phyloP scores from a whole-genome alignment of 2,797 vertebrate genomes.

The Tympanoctomys barrerae region DNA sequence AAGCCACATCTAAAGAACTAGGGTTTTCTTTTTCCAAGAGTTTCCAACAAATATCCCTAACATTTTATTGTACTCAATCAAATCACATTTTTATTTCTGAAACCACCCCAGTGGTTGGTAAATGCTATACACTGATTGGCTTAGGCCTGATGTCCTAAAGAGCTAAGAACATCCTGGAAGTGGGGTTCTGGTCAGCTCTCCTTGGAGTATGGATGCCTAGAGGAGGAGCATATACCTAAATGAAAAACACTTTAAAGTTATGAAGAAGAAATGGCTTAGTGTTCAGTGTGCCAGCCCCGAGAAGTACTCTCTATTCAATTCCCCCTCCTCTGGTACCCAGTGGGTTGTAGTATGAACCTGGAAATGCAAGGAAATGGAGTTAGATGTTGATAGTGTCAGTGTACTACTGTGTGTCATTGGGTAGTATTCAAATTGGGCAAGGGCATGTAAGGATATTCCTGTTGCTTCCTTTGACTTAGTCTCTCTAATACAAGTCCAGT shows the following conservation, averaged over 20 bases:
- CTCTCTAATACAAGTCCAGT: not conserved
- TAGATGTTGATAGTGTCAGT: not conserved
- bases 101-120: not conserved
- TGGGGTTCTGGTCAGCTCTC: not conserved
- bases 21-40: constrained; percentile 12
- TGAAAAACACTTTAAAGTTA: not conserved
- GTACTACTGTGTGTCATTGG: not conserved
- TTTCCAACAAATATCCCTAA: not conserved
- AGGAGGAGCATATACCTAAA: not conserved
- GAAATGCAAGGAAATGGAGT: not conserved
- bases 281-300: not conserved
- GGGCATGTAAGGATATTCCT: not conserved
- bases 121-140: not conserved
- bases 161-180: not conserved
- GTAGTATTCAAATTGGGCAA: not conserved
- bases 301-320: not conserved
- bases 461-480: not conserved
- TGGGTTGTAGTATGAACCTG: not conserved
- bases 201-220: not conserved
- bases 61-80: not conserved
- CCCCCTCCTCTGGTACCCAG: not conserved
- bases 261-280: not conserved
- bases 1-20: not conserved
- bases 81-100: constrained; percentile 11
- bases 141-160: constrained; percentile 21